Percentiles rank a stretch among this genome's conserved stretches.
These are phyloP conservation scores for Crotalus horridus DNA, from an alignment of 2,113 vertebrate species.

Conservation along the genomic window DNA sequence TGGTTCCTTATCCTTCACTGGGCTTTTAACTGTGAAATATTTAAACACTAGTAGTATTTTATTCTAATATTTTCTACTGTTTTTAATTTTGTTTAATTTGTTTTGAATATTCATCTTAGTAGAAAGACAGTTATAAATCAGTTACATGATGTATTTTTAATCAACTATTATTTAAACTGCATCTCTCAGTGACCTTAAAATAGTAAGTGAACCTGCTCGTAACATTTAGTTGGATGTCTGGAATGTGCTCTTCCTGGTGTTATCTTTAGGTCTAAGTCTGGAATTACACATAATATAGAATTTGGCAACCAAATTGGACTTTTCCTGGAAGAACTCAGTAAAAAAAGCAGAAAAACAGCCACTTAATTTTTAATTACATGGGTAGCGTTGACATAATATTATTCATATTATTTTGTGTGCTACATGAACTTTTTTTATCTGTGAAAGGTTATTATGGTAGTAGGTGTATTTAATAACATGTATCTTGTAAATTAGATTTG, in stretches of 20 bases:
- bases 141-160: not conserved
- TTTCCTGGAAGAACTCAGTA: not conserved
- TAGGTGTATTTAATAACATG: not conserved
- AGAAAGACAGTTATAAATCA: not conserved
- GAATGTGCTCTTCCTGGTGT: not conserved
- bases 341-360: not conserved
- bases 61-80: not conserved
- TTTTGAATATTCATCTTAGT: not conserved
- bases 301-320: not conserved
- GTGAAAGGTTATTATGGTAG: not conserved
- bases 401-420: not conserved
- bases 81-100: not conserved
- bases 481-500: not conserved
- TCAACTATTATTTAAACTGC: not conserved
- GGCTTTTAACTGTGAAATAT: not conserved
- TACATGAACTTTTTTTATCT: not conserved
- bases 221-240: not conserved
- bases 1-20: not conserved
- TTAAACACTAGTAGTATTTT: not conserved
- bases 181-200: not conserved
- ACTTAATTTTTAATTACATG: not conserved
- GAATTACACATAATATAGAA: not conserved
- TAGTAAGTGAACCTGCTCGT: not conserved
- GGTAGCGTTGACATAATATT: not conserved
- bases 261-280: not conserved